Conservation (phyloP, 2,113 vertebrate genomes). For the Lagopus leucura region DNA sequence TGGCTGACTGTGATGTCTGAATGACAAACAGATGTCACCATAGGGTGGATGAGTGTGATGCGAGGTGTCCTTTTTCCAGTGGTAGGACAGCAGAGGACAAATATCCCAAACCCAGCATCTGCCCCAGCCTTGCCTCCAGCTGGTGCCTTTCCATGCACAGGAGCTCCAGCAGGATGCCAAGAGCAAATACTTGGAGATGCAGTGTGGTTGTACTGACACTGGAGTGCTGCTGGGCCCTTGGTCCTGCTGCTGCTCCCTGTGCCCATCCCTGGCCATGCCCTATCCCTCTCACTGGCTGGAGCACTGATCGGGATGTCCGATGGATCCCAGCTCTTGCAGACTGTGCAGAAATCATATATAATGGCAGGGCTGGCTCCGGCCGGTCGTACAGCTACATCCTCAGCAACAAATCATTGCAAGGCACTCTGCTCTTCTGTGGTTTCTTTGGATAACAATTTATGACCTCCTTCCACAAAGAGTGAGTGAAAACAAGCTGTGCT, state of each 20-base stretch:
- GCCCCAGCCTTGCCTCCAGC: neutral
- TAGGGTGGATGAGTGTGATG: neutral
- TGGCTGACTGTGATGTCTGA: neutral
- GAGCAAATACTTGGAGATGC: neutral
- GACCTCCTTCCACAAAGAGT: neutral
- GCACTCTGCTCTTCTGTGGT: neutral
- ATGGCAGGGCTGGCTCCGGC: neutral
- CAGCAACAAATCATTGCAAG: neutral
- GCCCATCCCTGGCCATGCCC: neutral
- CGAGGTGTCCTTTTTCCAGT: neutral
- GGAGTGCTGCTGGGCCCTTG: neutral
- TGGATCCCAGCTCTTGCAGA: neutral
- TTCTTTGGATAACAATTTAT: constrained; percentile 19
- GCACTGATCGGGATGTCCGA: neutral
- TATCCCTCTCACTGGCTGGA: fast-evolving
- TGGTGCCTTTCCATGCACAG: neutral
- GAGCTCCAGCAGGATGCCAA: neutral
- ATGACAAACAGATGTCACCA: neutral
- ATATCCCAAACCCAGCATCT: neutral
- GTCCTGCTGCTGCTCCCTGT: neutral
- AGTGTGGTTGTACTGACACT: neutral
- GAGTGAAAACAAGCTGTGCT: constrained; percentile 13
- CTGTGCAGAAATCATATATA: neutral
- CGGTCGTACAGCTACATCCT: neutral
- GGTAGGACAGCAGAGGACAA: neutral